phyloP scores from a whole-genome alignment of 2,888 invertebrate species.

The Adelphocoris suturalis region DNA sequence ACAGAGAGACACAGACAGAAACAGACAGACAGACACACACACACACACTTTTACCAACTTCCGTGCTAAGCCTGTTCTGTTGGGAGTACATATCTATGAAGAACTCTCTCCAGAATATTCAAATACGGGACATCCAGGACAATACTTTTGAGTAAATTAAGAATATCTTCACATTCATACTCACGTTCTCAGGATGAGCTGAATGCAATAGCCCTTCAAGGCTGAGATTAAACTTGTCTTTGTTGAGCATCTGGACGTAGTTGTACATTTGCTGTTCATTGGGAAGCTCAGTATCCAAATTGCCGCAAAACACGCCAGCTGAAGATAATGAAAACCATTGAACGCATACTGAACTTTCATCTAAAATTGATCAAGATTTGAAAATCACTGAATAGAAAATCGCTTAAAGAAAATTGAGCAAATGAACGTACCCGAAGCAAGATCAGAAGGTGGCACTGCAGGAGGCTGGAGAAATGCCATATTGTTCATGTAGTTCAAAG shows the following conservation, averaged over 20 bases:
- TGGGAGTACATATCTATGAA: too few species aligned
- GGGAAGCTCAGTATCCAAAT: slow-evolving; percentile 75
- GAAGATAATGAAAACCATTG: neutral
- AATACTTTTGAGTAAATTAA: too few species aligned
- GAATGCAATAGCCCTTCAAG: slow-evolving; percentile 74
- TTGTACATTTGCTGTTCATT: slow-evolving; percentile 76
- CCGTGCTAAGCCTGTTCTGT: too few species aligned
- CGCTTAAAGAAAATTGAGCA: neutral
- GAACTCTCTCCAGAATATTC: too few species aligned
- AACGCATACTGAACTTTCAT: neutral
- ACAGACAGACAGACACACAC: too few species aligned
- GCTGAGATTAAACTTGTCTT: slow-evolving; percentile 74
- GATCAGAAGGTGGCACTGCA: slow-evolving; percentile 64
- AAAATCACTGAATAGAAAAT: neutral
- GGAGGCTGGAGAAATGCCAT: slow-evolving; percentile 70
- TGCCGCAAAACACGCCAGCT: slow-evolving; percentile 69
- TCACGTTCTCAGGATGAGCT: slow-evolving; percentile 70
- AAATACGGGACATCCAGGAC: too few species aligned
- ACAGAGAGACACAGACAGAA: too few species aligned
- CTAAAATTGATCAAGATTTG: neutral
- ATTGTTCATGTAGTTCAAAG: slow-evolving; percentile 71
- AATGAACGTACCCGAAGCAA: slow-evolving; percentile 45
- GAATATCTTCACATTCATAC: neutral
- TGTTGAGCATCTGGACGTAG: slow-evolving; percentile 75
- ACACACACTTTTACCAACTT: too few species aligned